A percentile compares a stretch with the other conserved stretches of the same genome.
These are phyloP conservation scores for Seira ritae DNA, from an alignment of 2,888 invertebrate genomes.

Conservation along the genomic window DNA sequence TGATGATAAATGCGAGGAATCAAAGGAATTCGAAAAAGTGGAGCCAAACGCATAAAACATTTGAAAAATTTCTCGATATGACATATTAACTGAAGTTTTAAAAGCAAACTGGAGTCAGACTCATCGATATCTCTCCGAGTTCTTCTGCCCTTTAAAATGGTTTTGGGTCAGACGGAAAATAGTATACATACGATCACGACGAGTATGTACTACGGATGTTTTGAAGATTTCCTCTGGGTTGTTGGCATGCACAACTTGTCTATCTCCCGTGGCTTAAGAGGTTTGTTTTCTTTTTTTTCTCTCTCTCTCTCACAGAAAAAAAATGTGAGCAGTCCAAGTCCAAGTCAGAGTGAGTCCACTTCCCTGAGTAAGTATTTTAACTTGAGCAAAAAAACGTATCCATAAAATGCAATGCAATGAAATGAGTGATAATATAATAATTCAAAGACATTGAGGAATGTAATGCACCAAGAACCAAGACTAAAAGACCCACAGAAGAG, in stretches of 20 bases:
- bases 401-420: slow-evolving; percentile 48
- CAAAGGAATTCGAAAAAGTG: slow-evolving; percentile 54
- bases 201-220: no score
- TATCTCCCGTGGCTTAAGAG: slow-evolving; percentile 63
- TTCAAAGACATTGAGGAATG: slow-evolving; percentile 43
- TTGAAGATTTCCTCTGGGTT: slow-evolving; percentile 39
- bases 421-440: slow-evolving; percentile 60
- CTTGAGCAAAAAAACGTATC: no score
- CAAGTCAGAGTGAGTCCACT: no score
- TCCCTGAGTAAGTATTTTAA: no score
- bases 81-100: slow-evolving; percentile 60
- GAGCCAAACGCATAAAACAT: slow-evolving; percentile 61
- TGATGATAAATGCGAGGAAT: slow-evolving; percentile 55
- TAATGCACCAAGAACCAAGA: no score
- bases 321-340: no score
- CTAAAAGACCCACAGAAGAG: no score
- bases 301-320: slow-evolving; percentile 17
- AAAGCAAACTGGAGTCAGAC: slow-evolving; percentile 61
- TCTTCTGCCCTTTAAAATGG: slow-evolving; percentile 50
- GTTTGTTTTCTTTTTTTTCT: slow-evolving; percentile 58
- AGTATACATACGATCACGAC: background rate
- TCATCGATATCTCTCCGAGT: slow-evolving; percentile 43
- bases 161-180: slow-evolving; percentile 51
- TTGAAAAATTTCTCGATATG: slow-evolving; percentile 64
- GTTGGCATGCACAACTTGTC: slow-evolving; percentile 65